Conservation (phyloP, 2,888 invertebrate species). For the Lutraria lutraria region DNA sequence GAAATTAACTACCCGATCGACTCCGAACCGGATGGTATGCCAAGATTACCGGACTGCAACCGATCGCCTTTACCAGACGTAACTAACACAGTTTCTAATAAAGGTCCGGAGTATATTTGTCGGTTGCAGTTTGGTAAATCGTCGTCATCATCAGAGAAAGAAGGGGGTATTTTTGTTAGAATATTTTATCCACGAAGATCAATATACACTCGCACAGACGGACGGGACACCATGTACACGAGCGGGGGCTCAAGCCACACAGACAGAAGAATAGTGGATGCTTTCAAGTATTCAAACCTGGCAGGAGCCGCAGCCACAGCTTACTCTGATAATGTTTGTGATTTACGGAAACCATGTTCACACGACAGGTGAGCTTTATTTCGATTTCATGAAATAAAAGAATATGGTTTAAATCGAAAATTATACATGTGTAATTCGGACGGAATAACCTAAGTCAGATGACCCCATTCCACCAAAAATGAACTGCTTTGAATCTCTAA, state of each 20-base stretch:
- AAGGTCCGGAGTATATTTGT: constrained; percentile 44
- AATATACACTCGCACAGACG: neutral
- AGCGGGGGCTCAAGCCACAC: neutral
- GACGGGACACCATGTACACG: neutral
- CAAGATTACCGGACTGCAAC: neutral
- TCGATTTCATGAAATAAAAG: no score
- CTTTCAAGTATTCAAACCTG: neutral
- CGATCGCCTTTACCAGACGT: constrained; percentile 40
- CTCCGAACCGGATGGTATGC: constrained; percentile 20
- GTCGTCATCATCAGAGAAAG: neutral
- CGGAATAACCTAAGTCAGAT: no score
- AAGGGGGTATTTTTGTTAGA: constrained; percentile 41
- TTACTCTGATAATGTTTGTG: neutral
- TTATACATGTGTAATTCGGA: no score
- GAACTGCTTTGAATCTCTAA: no score
- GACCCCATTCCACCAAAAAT: no score
- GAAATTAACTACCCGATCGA: neutral
- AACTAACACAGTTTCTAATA: constrained; percentile 33
- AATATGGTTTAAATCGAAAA: no score
- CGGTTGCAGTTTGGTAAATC: constrained; percentile 55
- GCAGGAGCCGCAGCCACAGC: neutral
- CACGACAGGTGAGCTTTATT: neutral
- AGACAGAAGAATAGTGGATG: neutral
- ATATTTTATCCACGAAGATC: constrained; percentile 30
- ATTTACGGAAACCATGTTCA: neutral